Evolutionary conservation across 2,888 invertebrate species (phyloP).

Genomic region (Rugalucina vietnamica): DNA sequence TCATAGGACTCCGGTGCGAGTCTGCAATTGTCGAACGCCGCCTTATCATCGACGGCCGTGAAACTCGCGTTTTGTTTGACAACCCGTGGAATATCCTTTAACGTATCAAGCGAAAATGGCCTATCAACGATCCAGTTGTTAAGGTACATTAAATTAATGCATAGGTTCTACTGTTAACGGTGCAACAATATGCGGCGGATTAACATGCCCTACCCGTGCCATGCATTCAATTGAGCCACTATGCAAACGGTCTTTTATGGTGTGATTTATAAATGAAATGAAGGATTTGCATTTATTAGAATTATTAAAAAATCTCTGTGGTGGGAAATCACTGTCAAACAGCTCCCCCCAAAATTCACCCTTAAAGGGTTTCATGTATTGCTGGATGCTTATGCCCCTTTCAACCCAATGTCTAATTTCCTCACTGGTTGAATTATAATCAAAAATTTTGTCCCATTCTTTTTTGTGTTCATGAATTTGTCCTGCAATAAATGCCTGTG

Average conservation of each 20-base stretch:
- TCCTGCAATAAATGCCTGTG: background rate
- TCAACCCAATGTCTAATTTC: background rate
- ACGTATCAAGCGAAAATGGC: background rate
- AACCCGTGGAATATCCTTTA: background rate
- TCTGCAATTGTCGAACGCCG: background rate
- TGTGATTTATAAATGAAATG: background rate
- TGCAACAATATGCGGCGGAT: background rate
- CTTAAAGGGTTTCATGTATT: background rate
- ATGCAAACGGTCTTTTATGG: background rate
- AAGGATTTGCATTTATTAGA: background rate
- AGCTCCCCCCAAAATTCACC: background rate
- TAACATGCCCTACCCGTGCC: background rate
- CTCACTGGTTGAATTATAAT: background rate
- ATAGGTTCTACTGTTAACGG: background rate
- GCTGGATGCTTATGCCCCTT: background rate
- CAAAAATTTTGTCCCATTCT: background rate
- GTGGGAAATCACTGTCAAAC: background rate
- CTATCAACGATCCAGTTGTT: background rate
- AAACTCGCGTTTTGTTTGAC: background rate
- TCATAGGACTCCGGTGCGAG: background rate
- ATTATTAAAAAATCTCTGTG: background rate
- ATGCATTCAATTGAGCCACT: background rate
- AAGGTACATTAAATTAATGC: background rate
- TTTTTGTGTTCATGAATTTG: background rate
- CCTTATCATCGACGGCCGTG: background rate